phyloP scores from a whole-genome alignment of 35 echinoderm and acorn worm species.

The Ophiothrix spiculata region DNA sequence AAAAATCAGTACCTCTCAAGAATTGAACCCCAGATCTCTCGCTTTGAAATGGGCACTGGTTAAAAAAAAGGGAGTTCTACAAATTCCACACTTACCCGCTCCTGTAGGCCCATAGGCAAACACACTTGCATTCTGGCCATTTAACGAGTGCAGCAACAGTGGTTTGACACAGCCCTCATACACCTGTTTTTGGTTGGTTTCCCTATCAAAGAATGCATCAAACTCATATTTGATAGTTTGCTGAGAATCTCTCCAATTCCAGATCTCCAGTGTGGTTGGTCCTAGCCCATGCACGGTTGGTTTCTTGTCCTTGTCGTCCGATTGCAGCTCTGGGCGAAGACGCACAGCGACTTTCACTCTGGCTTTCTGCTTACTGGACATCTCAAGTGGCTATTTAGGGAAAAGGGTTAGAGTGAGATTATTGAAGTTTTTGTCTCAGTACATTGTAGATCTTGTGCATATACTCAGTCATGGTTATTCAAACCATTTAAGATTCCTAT shows the following conservation, averaged over 20 bases:
- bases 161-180: conserved; percentile 62
- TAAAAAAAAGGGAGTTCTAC: no score
- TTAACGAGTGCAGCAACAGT: conserved; percentile 50
- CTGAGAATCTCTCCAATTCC: conserved; percentile 80
- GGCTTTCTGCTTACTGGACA: neutral
- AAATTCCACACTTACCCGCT: conserved; percentile 66
- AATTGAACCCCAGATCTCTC: no score
- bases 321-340: conserved; percentile 46
- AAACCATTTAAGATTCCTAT: no score
- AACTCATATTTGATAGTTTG: conserved; percentile 85
- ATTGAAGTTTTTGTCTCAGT: no score
- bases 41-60: no score
- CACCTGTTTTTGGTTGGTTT: conserved; percentile 51
- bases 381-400: no score
- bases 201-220: conserved; percentile 63
- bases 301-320: conserved; percentile 41
- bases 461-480: no score
- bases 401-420: no score
- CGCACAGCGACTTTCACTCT: conserved; percentile 72
- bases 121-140: conserved; percentile 95
- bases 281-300: conserved; percentile 53
- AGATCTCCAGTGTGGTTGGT: conserved; percentile 69
- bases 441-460: no score
- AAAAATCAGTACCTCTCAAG: no score
- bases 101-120: conserved; percentile 98